A percentile compares a stretch with the other conserved stretches of the same genome.
Conservation (phyloP, 2,113 vertebrate genomes). For the Orthochromis malagaraziensis region DNA sequence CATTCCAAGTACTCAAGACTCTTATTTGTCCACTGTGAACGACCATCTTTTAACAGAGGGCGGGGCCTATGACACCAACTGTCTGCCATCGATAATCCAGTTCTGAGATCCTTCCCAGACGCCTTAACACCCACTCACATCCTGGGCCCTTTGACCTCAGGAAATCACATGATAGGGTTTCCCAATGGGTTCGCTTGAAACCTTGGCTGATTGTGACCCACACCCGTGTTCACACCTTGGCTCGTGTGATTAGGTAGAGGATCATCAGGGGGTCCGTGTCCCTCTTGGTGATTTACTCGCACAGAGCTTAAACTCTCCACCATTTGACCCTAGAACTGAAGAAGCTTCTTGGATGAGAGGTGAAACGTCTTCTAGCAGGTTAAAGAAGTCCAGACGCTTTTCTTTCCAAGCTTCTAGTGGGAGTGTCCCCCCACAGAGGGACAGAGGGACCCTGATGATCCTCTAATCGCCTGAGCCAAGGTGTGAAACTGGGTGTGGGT, state of each 20-base stretch:
- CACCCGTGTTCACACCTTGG: fast-evolving
- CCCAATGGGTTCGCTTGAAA: neutral
- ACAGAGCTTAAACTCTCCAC: neutral
- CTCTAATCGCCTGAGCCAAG: no score
- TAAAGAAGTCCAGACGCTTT: no score
- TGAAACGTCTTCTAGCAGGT: no score
- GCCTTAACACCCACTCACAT: fast-evolving
- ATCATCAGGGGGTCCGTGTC: fast-evolving
- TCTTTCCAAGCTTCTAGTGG: no score
- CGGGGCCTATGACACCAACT: neutral
- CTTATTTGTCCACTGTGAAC: neutral
- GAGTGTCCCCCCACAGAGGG: no score
- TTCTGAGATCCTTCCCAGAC: neutral
- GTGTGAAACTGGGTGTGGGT: no score
- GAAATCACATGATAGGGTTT: neutral
- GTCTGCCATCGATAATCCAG: neutral
- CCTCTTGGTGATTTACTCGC: fast-evolving
- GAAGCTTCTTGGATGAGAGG: no score
- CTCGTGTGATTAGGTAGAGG: neutral
- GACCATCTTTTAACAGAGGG: neutral
- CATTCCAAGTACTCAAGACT: neutral
- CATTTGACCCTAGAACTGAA: no score
- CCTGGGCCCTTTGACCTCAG: neutral
- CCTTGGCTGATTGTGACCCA: fast-evolving
- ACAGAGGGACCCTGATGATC: no score